These are phyloP conservation scores for Tragelaphus eurycerus DNA, from an alignment of 2,797 vertebrate genomes.

Conservation along the genomic window DNA sequence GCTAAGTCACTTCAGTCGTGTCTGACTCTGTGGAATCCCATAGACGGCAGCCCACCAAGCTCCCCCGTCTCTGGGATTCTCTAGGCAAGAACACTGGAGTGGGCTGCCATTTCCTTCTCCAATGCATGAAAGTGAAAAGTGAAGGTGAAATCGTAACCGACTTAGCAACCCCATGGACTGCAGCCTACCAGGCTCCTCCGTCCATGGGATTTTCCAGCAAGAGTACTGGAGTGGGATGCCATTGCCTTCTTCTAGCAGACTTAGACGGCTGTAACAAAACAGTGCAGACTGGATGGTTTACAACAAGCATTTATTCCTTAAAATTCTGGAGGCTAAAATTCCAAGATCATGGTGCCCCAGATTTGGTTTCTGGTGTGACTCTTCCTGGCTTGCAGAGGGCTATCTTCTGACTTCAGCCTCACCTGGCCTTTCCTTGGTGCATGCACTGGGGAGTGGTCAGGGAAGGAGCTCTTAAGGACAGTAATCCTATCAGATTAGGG, in stretches of 20 bases:
- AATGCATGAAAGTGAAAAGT: too few relatives aligned
- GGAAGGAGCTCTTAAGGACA: not conserved
- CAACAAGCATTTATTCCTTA: not conserved
- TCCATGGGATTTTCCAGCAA: too few relatives aligned
- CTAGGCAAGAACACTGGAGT: too few relatives aligned
- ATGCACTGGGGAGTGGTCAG: accelerated
- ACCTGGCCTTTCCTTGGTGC: not conserved
- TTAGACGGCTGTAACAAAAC: not conserved
- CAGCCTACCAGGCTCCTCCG: too few relatives aligned
- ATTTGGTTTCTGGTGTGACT: not conserved
- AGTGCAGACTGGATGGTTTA: not conserved
- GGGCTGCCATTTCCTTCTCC: too few relatives aligned
- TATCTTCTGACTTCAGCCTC: not conserved
- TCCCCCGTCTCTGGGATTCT: too few relatives aligned
- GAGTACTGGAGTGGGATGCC: too few relatives aligned
- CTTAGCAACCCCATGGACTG: too few relatives aligned
- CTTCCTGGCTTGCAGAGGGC: not conserved
- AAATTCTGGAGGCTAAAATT: not conserved
- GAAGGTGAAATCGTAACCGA: accelerated
- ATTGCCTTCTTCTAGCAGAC: not conserved
- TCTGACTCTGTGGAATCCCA: too few relatives aligned
- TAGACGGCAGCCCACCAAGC: too few relatives aligned
- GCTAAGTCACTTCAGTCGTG: too few relatives aligned
- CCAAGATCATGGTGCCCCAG: not conserved
- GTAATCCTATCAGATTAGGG: too few relatives aligned